A percentile compares a stretch with the other conserved stretches of the same genome.
Evolutionary conservation across 1,140 invertebrate genomes (phyloP).

Genomic region (Leucophenga varia): DNA sequence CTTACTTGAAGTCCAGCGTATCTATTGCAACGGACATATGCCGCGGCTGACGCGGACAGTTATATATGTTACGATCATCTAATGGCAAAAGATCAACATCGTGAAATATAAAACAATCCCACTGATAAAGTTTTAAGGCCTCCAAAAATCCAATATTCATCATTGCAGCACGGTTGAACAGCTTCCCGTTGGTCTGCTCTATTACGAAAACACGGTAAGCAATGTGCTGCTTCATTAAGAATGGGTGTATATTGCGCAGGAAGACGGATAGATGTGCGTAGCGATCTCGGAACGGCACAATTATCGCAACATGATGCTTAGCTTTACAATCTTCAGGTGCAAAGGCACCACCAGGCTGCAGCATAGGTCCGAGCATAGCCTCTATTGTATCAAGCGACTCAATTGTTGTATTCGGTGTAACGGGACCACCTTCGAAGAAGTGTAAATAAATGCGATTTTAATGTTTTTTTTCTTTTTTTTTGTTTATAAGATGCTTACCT

Average conservation of each 20-base stretch:
- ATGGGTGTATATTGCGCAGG: slow-evolving; percentile 86
- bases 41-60: slow-evolving; percentile 84
- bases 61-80: slow-evolving; percentile 89
- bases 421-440: slow-evolving; percentile 47
- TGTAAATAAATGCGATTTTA: no score
- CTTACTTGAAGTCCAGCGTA: slow-evolving; percentile 81
- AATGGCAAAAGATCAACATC: slow-evolving; percentile 93
- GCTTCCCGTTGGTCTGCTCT: slow-evolving; percentile 78
- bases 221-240: slow-evolving; percentile 85
- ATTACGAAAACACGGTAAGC: slow-evolving; percentile 94
- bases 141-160: slow-evolving; percentile 96
- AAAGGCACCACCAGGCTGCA: slow-evolving; percentile 74
- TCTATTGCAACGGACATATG: slow-evolving; percentile 96
- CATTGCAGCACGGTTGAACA: slow-evolving; percentile 89
- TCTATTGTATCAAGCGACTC: slow-evolving; percentile 57
- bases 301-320: slow-evolving; percentile 79
- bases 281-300: slow-evolving; percentile 82
- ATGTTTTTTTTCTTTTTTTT: not conserved
- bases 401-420: slow-evolving; percentile 55
- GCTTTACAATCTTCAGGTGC: slow-evolving; percentile 74
- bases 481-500: no score
- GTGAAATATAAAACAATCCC: slow-evolving; percentile 93
- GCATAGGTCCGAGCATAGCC: slow-evolving; percentile 57
- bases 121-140: slow-evolving; percentile 73
- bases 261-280: slow-evolving; percentile 80